Conservation (phyloP, 2,797 vertebrate species). For the Sebastes taczanowskii region DNA sequence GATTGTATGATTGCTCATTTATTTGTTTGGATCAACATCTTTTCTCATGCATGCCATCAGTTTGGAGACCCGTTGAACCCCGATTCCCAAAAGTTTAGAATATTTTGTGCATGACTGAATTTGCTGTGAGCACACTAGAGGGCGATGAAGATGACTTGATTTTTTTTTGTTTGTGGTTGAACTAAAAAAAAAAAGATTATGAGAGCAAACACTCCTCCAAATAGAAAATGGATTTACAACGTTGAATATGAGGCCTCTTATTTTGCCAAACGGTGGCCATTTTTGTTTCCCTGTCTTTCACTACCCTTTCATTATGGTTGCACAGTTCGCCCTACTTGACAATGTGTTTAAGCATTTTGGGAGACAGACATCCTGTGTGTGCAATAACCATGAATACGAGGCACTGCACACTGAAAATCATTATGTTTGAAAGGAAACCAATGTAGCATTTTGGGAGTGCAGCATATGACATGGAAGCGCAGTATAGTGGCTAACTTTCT, state of each 20-base stretch:
- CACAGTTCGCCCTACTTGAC: conserved; percentile 35
- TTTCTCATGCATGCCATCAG: conserved; percentile 63
- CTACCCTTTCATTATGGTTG: conserved; percentile 13
- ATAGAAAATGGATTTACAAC: conserved; percentile 9
- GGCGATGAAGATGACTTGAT: conserved; percentile 2
- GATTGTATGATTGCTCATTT: conserved; percentile 27
- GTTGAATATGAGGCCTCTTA: conserved; percentile 11
- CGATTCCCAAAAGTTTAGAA: conserved; percentile 34
- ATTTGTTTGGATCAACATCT: conserved; percentile 24
- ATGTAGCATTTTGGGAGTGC: conserved; percentile 75
- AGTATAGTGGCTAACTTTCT: conserved; percentile 46
- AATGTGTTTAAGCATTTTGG: conserved; percentile 28
- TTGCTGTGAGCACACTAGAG: conserved; percentile 25
- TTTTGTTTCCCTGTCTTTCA: conserved; percentile 25
- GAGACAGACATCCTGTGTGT: conserved; percentile 24
- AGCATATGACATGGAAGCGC: conserved; percentile 35
- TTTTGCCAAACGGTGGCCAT: conserved; percentile 6
- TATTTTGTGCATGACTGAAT: conserved; percentile 70
- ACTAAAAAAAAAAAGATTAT: neutral
- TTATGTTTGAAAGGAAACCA: conserved; percentile 39
- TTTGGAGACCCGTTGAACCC: conserved; percentile 47
- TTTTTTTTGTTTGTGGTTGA: neutral
- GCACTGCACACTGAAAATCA: neutral
- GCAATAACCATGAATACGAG: conserved; percentile 27
- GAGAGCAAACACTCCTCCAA: conserved; percentile 5